phyloP scores from a whole-genome alignment of 2,797 vertebrate species.

The Chrysocyon brachyurus region DNA sequence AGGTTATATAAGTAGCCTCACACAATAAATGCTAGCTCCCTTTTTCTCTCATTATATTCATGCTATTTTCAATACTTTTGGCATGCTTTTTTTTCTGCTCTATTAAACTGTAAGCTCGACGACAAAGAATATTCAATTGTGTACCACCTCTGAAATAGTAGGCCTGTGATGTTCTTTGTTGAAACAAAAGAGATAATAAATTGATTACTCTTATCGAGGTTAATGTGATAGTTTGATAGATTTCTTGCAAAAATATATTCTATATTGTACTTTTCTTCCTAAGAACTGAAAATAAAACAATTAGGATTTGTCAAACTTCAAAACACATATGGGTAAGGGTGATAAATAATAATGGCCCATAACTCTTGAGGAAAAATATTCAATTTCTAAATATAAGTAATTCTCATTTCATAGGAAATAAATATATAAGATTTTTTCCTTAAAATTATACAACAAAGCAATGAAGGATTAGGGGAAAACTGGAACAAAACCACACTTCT shows the following conservation, averaged over 20 bases:
- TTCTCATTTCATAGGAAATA: slow-evolving; percentile 32
- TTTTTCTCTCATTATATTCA: slow-evolving; percentile 16
- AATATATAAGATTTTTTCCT: neutral
- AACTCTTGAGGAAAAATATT: neutral
- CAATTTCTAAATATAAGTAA: neutral
- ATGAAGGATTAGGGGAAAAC: neutral
- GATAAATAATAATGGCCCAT: neutral
- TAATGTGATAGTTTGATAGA: neutral
- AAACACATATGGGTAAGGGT: neutral
- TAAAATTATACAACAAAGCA: neutral
- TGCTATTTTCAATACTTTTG: neutral
- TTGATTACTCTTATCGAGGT: neutral
- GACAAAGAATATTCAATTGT: neutral
- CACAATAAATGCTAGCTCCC: neutral
- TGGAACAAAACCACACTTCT: neutral
- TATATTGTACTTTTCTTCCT: neutral
- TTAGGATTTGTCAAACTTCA: neutral
- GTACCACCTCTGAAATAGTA: neutral
- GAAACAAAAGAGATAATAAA: slow-evolving; percentile 34
- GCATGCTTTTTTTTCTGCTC: neutral
- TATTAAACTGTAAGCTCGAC: neutral
- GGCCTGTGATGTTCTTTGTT: neutral
- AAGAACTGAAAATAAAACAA: slow-evolving; percentile 23
- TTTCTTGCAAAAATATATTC: neutral
- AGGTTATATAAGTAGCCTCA: neutral